These are phyloP conservation scores for Melitaea athalia DNA, from an alignment of 2,888 invertebrate species.

Conservation along the genomic window DNA sequence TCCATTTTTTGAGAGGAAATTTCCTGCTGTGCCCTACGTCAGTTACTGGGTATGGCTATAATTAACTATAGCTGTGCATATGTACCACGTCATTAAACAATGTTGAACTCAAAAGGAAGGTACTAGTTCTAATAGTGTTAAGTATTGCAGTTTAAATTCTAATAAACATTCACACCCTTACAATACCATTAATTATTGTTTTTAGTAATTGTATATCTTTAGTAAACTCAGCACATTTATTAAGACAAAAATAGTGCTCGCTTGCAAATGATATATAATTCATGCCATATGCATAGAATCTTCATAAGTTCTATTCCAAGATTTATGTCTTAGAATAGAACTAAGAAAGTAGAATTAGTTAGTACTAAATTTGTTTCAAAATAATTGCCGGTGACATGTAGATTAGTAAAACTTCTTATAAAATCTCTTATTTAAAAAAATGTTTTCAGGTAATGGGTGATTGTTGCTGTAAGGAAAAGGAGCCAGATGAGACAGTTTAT, in stretches of 20 bases:
- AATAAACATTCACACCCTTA: not conserved
- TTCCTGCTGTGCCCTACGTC: too few species aligned
- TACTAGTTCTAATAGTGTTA: too few species aligned
- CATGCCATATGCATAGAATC: not conserved
- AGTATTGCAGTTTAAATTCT: too few species aligned
- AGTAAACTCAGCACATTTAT: not conserved
- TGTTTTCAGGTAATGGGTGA: conserved; percentile 84
- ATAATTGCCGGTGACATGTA: not conserved
- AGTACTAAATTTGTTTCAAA: not conserved
- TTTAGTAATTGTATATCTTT: conserved; percentile 3
- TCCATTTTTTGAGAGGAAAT: too few species aligned
- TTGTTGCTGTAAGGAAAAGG: conserved; percentile 88
- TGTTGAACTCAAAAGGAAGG: too few species aligned
- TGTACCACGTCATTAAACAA: too few species aligned
- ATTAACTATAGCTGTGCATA: too few species aligned
- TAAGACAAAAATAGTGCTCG: not conserved
- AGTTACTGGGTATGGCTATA: too few species aligned
- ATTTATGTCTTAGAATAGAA: too few species aligned
- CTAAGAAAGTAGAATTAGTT: not conserved
- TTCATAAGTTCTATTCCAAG: too few species aligned
- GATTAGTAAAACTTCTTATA: too few species aligned
- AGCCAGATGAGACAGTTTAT: conserved; percentile 74
- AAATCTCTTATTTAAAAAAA: too few species aligned
- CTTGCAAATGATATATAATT: not conserved
- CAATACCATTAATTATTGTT: not conserved